Percentiles rank a stretch among this genome's conserved stretches.
Conservation (phyloP, 2,797 vertebrate genomes). For the Peromyscus nudipes region DNA sequence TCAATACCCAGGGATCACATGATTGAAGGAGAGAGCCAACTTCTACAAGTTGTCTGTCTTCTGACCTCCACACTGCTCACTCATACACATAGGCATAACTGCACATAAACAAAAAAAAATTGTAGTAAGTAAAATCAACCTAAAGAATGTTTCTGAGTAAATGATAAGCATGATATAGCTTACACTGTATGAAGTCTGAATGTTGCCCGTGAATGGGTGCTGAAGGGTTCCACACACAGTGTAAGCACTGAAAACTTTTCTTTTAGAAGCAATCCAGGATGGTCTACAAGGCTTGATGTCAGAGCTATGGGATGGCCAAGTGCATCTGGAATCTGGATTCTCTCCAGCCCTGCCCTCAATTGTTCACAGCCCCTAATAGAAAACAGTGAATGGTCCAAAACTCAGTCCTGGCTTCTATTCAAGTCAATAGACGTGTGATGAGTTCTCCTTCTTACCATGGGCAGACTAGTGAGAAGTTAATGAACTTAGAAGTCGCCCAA, state of each 20-base stretch:
- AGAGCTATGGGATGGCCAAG: background rate
- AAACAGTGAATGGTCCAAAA: background rate
- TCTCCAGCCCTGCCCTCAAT: background rate
- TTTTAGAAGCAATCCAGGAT: background rate
- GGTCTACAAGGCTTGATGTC: background rate
- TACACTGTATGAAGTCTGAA: slow-evolving; percentile 10
- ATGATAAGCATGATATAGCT: background rate
- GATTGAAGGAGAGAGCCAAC: background rate
- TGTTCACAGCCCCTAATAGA: background rate
- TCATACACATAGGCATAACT: background rate
- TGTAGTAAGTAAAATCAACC: background rate
- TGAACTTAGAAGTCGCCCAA: slow-evolving; percentile 64
- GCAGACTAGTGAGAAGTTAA: slow-evolving; percentile 62
- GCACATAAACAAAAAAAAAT: background rate
- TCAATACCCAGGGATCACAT: background rate
- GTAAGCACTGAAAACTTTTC: background rate
- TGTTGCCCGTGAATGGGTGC: background rate
- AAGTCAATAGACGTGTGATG: background rate
- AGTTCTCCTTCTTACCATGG: background rate
- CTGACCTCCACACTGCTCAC: background rate
- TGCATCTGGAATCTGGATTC: background rate
- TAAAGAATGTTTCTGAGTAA: background rate
- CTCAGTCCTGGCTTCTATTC: background rate
- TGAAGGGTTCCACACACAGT: background rate
- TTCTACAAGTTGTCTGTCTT: background rate